Base-by-base conservation (phyloP, 2,888 invertebrate genomes). In the Drosophila ezoana region DNA sequence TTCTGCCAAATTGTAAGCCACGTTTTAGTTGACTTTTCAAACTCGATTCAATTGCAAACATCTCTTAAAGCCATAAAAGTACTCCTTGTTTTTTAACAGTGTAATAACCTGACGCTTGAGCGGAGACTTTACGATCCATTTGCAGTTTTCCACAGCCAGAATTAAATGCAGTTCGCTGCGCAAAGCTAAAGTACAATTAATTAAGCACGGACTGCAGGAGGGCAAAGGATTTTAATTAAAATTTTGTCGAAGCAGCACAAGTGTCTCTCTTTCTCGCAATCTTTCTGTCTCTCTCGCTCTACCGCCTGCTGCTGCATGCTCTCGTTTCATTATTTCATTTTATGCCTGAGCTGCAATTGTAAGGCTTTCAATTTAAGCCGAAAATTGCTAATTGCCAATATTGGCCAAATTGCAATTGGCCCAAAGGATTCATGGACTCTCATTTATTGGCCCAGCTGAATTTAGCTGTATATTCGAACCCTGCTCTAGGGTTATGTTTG, bases 301-400 rank as follows among this genome's bases (percentile, higher is more conserved):
- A 5, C 18, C 61, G 63, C 45, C 57, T 13, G 35, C 38, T 49
- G 33, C 47, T 59, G 65, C 73, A 80, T n/a, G n/a, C 58, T 81
- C 38, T 81, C 77, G 63, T 75, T 80, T 78, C 78, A 78, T 81
- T 81, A 85, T 84, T 81, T 84, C 81, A 78, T 84, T 82, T 81
- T 67, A 81, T 87, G 81, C 72, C 78, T 65, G 81, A 75, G 61
- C 69, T 72, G 84, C 84, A 81, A 72, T 87, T 82, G 87, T 78
- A 87, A 78, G 81, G 81, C 84, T 82, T 84, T 82, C 81, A 83
- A 82, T 87, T 82, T 83, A 78, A 83, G 84, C 81, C 87, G 69
- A 80, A 87, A 81, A 77, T 78, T 83, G 78, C 68, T 75, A 81
- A 87, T 81, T 84, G 78, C 54, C 87, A 72, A 85, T 81, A 76